A percentile compares a stretch with the other conserved stretches of the same genome.
Conservation (phyloP, 2,888 invertebrate genomes). For the Pteria penguin region DNA sequence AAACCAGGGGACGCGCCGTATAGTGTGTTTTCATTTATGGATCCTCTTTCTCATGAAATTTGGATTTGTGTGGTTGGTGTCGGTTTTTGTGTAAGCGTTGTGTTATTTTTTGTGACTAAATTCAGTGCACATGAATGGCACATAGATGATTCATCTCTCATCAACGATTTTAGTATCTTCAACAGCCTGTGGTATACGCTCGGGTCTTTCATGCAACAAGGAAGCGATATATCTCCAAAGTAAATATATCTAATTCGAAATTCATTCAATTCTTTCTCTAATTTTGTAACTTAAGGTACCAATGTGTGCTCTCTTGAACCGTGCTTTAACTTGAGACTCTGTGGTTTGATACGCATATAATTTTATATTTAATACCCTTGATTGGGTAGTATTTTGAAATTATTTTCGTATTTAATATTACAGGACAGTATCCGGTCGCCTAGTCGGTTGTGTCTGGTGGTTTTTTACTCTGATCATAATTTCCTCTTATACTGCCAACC, state of each 20-base stretch:
- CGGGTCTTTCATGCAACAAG: constrained; percentile 99
- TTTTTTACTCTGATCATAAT: too few species aligned
- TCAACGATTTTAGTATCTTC: constrained; percentile 89
- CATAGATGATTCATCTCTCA: constrained; percentile 71
- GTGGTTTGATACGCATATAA: too few species aligned
- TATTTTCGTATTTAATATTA: too few species aligned
- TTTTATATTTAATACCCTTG: too few species aligned
- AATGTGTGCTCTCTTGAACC: too few species aligned
- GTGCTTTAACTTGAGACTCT: too few species aligned
- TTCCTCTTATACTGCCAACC: too few species aligned
- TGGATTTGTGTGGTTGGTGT: constrained; percentile 94
- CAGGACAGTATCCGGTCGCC: too few species aligned
- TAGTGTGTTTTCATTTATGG: constrained; percentile 97
- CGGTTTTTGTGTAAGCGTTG: constrained; percentile 97
- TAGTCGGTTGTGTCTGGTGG: too few species aligned
- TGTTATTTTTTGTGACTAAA: constrained; percentile 97
- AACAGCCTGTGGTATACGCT: constrained; percentile 99
- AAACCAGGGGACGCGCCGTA: constrained; percentile 94
- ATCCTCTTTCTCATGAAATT: constrained; percentile 97
- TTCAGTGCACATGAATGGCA: constrained; percentile 98
- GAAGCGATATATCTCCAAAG: constrained; percentile 97
- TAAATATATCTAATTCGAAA: constrained; percentile 82
- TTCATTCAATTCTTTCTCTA: too few species aligned
- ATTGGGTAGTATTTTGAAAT: too few species aligned
- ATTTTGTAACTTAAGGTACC: too few species aligned